Conservation (phyloP, 2,113 vertebrate genomes). For the Crotalus viridis region DNA sequence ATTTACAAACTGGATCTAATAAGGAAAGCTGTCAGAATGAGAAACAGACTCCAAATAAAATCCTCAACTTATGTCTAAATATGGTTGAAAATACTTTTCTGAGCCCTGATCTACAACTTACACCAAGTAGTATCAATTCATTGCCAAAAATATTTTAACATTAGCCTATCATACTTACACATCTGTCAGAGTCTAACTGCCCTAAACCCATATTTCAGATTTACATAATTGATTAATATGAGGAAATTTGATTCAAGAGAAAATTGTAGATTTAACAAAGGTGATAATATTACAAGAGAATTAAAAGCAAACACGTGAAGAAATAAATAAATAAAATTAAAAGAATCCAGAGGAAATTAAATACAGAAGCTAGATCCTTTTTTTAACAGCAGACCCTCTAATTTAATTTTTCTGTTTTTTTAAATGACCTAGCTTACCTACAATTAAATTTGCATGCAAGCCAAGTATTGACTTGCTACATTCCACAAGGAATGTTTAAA, state of each 20-base stretch:
- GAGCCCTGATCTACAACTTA: neutral
- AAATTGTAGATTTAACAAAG: neutral
- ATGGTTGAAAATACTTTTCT: constrained; percentile 12
- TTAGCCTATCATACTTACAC: neutral
- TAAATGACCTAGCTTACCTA: neutral
- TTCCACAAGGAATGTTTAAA: neutral
- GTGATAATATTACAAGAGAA: neutral
- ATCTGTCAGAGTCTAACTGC: neutral
- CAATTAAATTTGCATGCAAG: neutral
- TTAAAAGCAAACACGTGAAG: neutral
- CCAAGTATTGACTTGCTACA: neutral
- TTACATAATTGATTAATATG: neutral
- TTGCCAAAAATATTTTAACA: neutral
- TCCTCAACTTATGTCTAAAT: constrained; percentile 51
- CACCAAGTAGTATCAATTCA: neutral
- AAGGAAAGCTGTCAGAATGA: constrained; percentile 46
- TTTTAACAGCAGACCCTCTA: neutral
- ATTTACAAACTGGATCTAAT: constrained; percentile 37
- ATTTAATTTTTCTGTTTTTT: neutral
- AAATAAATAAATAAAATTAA: neutral
- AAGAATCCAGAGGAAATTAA: neutral
- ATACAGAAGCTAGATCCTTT: neutral
- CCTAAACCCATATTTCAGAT: neutral
- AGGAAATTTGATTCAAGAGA: neutral
- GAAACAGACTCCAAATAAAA: constrained; percentile 47